Percentiles rank a stretch among this genome's conserved stretches.
Evolutionary conservation across 2,113 vertebrate genomes (phyloP).

Genomic region (Mormyrus lacerda): DNA sequence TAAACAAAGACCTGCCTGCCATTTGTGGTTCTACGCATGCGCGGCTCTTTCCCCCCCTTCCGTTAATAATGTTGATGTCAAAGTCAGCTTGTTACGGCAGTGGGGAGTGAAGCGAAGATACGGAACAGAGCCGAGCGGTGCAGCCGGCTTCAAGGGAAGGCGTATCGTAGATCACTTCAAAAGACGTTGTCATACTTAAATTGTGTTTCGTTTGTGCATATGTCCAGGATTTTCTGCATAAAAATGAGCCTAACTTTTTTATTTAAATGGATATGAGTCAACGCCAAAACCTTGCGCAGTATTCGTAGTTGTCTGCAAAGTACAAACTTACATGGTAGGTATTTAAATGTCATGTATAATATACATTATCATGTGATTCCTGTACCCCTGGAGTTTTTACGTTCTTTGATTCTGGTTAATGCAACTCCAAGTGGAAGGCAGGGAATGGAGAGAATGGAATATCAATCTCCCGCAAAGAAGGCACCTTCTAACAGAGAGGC

Average conservation of each 20-base stretch:
- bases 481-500: background rate
- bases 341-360: background rate
- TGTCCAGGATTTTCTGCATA: background rate
- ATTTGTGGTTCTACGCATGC: conserved; percentile 1
- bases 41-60: background rate
- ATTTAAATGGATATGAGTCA: background rate
- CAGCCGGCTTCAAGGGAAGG: background rate
- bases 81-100: background rate
- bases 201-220: background rate
- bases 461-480: background rate
- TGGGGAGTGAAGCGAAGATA: background rate
- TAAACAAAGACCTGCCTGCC: conserved; percentile 19
- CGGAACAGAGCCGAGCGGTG: background rate
- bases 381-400: background rate
- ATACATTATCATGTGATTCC: background rate
- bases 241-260: background rate
- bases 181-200: background rate
- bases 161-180: background rate
- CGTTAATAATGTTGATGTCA: conserved; percentile 11
- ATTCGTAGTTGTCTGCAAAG: background rate
- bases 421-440: background rate
- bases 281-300: background rate
- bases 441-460: background rate
- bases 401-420: background rate
- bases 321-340: background rate